These are phyloP conservation scores for Lobophora halterata DNA, from an alignment of 2,888 invertebrate species.

Conservation along the genomic window DNA sequence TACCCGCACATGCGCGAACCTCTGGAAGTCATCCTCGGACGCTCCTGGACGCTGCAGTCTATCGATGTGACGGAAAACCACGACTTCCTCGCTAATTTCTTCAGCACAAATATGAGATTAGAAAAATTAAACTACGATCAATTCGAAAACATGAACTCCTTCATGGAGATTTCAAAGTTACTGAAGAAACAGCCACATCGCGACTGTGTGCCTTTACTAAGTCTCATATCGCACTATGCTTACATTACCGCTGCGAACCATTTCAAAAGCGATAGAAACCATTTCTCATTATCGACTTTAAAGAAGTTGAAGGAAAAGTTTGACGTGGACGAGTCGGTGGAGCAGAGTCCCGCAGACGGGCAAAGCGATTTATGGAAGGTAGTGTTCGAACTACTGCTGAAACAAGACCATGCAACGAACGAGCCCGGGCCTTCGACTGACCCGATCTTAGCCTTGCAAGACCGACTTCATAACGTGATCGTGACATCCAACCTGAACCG, in stretches of 20 bases:
- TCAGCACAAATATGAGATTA: constrained; percentile 38
- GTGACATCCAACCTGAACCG: constrained; percentile 23
- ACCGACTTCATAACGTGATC: constrained; percentile 34
- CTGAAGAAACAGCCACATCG: constrained; percentile 24
- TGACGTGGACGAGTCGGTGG: constrained; percentile 29
- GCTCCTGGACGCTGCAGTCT: constrained; percentile 33
- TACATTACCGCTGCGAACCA: constrained; percentile 34
- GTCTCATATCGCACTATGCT: constrained; percentile 36
- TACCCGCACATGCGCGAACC: constrained; percentile 31
- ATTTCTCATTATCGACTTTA: constrained; percentile 32
- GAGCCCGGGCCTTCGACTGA: too few relatives aligned
- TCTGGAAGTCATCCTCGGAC: constrained; percentile 33
- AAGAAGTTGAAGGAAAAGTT: constrained; percentile 34
- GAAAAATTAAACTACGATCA: constrained; percentile 42
- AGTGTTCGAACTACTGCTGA: constrained; percentile 38
- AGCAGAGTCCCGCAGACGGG: too few relatives aligned
- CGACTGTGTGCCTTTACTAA: constrained; percentile 34
- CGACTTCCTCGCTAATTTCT: constrained; percentile 38
- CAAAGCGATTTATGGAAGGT: constrained; percentile 33
- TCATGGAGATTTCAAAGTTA: constrained; percentile 32
- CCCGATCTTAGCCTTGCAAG: constrained; percentile 33
- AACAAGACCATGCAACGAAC: constrained; percentile 27
- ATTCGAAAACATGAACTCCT: constrained; percentile 35
- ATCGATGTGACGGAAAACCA: constrained; percentile 33
- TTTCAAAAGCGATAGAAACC: constrained; percentile 38